Percentiles rank a stretch among this genome's conserved stretches.
Conservation (phyloP, 2,113 vertebrate species). For the Progne subis region DNA sequence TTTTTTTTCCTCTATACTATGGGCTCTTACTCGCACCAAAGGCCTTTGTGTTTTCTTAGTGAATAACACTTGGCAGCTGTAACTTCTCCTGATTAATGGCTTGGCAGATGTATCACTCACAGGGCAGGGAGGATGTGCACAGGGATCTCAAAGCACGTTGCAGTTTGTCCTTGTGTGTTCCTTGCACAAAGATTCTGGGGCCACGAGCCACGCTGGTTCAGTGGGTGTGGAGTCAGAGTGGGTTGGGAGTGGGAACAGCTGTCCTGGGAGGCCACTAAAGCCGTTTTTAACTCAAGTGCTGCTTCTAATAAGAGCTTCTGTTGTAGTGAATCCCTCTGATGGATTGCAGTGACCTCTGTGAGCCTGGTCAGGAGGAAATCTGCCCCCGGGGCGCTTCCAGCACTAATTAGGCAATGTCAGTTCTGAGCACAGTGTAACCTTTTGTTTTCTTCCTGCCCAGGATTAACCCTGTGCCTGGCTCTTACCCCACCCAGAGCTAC, state of each 20-base stretch:
- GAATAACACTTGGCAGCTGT: background rate
- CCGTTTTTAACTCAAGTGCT: background rate
- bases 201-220: fast-evolving
- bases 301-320: background rate
- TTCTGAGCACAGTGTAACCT: background rate
- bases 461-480: conserved; percentile 63
- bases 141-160: background rate
- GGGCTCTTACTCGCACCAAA: background rate
- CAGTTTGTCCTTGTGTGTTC: background rate
- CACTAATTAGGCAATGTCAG: background rate
- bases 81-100: background rate
- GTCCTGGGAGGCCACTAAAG: background rate
- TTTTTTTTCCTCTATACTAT: background rate
- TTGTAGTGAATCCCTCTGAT: background rate
- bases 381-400: background rate
- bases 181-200: background rate
- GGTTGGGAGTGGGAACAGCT: background rate
- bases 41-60: background rate
- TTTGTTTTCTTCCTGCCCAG: conserved; percentile 59
- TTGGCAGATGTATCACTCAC: background rate
- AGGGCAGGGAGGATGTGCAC: background rate
- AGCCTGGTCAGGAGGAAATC: background rate
- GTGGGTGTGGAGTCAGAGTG: background rate
- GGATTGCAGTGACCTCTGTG: background rate
- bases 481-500: conserved; percentile 77